Evolutionary conservation across 2,888 invertebrate species (phyloP).

Genomic region (Thysanoteuthis rhombus): DNA sequence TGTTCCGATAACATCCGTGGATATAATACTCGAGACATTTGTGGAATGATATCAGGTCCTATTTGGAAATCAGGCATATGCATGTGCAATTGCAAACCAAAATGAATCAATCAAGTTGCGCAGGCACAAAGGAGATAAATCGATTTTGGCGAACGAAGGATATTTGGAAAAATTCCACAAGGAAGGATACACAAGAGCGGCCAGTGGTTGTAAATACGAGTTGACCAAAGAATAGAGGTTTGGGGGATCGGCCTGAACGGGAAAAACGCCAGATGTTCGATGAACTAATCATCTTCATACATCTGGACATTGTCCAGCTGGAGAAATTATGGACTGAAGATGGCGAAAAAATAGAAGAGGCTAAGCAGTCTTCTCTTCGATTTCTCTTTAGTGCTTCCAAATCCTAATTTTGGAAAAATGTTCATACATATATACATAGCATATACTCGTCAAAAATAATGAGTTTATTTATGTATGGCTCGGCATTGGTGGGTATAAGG

Average conservation of each 20-base stretch:
- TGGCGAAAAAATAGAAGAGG: background rate
- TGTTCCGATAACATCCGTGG: too few relatives aligned
- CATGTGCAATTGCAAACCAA: background rate
- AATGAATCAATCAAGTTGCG: background rate
- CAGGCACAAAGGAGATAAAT: background rate
- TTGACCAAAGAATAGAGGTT: background rate
- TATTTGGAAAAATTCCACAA: background rate
- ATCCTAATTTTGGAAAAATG: too few relatives aligned
- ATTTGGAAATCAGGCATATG: too few relatives aligned
- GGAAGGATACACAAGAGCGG: background rate
- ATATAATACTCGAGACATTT: too few relatives aligned
- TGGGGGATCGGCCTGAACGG: background rate
- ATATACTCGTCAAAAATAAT: too few relatives aligned
- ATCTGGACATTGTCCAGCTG: conserved; percentile 12
- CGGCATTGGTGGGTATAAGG: too few relatives aligned
- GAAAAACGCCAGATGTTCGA: background rate
- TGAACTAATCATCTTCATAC: background rate
- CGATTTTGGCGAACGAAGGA: background rate
- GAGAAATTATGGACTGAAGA: background rate
- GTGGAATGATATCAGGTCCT: too few relatives aligned
- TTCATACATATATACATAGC: too few relatives aligned
- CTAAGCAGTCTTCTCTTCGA: background rate
- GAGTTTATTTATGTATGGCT: too few relatives aligned
- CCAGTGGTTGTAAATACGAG: background rate
- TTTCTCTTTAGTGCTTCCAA: too few relatives aligned